Evolutionary conservation across 2,113 vertebrate species (phyloP).

Genomic region (Chionomys nivalis): DNA sequence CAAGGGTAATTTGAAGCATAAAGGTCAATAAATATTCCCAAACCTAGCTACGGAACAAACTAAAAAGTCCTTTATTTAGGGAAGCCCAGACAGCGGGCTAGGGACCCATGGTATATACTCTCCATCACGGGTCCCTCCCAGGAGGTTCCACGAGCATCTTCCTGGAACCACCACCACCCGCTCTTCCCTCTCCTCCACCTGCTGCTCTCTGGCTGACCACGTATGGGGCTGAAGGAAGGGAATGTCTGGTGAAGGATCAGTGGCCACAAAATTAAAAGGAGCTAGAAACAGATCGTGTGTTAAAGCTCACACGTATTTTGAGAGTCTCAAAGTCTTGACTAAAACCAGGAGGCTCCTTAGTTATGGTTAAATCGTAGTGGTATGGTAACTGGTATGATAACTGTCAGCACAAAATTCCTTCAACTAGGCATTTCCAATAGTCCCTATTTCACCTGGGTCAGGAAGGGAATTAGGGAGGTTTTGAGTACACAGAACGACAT

Average conservation of each 20-base stretch:
- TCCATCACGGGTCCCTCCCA: background rate
- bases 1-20: conserved; percentile 72
- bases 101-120: background rate
- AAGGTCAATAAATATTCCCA: conserved; percentile 70
- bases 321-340: background rate
- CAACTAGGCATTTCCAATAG: background rate
- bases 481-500: background rate
- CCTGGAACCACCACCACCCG: background rate
- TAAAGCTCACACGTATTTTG: background rate
- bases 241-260: background rate
- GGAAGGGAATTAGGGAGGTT: background rate
- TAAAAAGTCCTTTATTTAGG: conserved; percentile 17
- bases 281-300: background rate
- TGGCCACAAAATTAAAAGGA: background rate
- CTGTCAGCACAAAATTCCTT: background rate
- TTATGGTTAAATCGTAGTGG: background rate
- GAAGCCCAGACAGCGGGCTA: background rate
- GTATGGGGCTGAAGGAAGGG: background rate
- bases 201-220: background rate
- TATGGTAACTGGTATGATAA: background rate
- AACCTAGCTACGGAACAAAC: conserved; percentile 45
- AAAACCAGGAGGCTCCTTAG: background rate
- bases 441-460: background rate
- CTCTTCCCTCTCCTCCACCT: background rate
- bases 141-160: background rate